phyloP scores from a whole-genome alignment of 92 coral and sea anemone species.

The Zoanthus gigantus region DNA sequence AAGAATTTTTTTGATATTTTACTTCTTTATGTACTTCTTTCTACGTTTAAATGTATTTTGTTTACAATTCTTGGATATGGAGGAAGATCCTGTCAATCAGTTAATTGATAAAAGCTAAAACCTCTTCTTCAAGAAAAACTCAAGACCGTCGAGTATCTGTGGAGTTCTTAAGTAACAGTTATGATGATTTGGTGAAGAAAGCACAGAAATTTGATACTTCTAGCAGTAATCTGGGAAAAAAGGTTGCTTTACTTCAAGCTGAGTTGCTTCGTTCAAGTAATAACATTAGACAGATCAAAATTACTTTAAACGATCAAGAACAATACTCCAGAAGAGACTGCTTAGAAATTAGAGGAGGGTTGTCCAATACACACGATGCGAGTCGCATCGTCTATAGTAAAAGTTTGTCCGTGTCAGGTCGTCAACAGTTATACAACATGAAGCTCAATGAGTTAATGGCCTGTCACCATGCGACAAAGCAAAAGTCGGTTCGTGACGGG shows the following conservation, averaged over 20 bases:
- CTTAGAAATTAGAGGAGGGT: too few relatives aligned
- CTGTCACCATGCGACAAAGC: too few relatives aligned
- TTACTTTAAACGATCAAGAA: neutral
- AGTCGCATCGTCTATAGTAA: too few relatives aligned
- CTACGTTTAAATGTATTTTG: neutral
- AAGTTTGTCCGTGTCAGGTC: too few relatives aligned
- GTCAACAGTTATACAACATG: too few relatives aligned
- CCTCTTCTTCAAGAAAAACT: too few relatives aligned
- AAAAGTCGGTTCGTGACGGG: neutral
- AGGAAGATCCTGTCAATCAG: neutral
- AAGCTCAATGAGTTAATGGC: too few relatives aligned
- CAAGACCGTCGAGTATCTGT: too few relatives aligned
- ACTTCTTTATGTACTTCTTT: neutral
- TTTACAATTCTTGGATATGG: neutral
- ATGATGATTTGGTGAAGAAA: conserved; percentile 3
- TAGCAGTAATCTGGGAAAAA: conserved; percentile 3
- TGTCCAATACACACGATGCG: too few relatives aligned
- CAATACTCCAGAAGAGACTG: too few relatives aligned
- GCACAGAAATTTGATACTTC: neutral
- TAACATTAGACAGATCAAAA: conserved; percentile 1
- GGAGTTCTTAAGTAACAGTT: neutral
- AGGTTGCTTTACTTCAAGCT: neutral
- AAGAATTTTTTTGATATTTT: neutral
- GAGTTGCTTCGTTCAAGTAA: neutral
- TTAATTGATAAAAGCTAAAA: too few relatives aligned